Conservation (phyloP, 2,888 invertebrate species). For the Brachycybe producta region DNA sequence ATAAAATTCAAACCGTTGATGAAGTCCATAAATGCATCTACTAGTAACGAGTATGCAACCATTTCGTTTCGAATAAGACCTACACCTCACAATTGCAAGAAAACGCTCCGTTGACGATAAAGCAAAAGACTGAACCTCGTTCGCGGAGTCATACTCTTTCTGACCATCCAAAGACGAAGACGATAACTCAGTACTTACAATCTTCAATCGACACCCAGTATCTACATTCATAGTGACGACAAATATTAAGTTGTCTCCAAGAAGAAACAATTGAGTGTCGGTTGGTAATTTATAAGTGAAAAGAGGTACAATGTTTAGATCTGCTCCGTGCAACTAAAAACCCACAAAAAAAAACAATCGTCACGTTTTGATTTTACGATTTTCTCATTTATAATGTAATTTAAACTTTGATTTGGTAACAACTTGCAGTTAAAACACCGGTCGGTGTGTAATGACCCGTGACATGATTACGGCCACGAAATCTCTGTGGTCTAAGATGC, state of each 20-base stretch:
- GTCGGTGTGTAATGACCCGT: conserved; percentile 46
- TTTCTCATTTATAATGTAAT: conserved; percentile 9
- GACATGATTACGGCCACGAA: conserved; percentile 44
- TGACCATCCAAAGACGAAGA: conserved; percentile 33
- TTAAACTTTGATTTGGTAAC: conserved; percentile 11
- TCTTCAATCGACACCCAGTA: conserved; percentile 30
- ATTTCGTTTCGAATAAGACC: conserved; percentile 30
- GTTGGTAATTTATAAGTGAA: conserved; percentile 55
- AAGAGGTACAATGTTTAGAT: conserved; percentile 50
- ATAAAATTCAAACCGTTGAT: conserved; percentile 20
- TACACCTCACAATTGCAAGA: conserved; percentile 25
- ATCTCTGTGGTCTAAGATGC: conserved; percentile 44
- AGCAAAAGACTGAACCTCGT: conserved; percentile 9
- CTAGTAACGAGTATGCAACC: conserved; percentile 47
- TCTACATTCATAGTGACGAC: conserved; percentile 39
- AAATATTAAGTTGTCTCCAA: conserved; percentile 55
- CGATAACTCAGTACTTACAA: conserved; percentile 46
- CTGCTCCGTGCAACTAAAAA: conserved; percentile 49
- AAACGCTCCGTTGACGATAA: background rate
- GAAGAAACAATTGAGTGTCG: conserved; percentile 46
- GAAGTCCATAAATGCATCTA: conserved; percentile 45
- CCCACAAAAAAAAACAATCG: conserved; percentile 12
- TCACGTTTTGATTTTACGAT: background rate
- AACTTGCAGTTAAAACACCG: conserved; percentile 42
- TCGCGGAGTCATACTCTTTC: conserved; percentile 15